These are phyloP conservation scores for Mya arenaria DNA, from an alignment of 1,140 invertebrate genomes.

Conservation along the genomic window DNA sequence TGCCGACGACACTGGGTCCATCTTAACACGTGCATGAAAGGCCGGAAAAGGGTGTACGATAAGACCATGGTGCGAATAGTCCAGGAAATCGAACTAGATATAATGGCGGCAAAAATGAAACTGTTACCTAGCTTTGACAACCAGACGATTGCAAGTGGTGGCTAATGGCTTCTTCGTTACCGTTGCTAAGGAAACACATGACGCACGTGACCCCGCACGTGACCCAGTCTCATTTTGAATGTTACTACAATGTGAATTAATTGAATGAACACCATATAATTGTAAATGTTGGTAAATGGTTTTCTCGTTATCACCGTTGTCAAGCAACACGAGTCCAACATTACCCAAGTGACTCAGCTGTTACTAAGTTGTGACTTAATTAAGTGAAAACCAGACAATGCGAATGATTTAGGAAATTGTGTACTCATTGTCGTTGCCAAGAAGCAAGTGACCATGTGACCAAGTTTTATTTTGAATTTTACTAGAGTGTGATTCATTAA, in stretches of 20 bases:
- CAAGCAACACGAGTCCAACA: too few relatives aligned
- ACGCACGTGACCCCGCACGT: background rate
- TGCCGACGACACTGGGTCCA: slow-evolving; percentile 10
- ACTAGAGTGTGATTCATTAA: too few relatives aligned
- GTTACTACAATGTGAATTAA: background rate
- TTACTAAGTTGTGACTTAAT: too few relatives aligned
- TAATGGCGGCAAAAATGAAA: slow-evolving; percentile 1
- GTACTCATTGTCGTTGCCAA: too few relatives aligned
- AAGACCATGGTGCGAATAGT: background rate
- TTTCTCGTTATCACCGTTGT: too few relatives aligned
- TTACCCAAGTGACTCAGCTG: too few relatives aligned
- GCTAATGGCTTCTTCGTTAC: background rate
- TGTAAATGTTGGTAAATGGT: background rate
- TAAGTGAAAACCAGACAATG: too few relatives aligned
- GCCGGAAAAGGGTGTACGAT: background rate
- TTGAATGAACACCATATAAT: background rate
- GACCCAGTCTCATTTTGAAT: background rate
- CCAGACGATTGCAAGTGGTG: background rate
- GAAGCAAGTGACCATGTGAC: too few relatives aligned
- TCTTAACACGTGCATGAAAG: background rate
- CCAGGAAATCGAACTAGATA: background rate
- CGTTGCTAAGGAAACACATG: background rate
- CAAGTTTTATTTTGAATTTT: too few relatives aligned
- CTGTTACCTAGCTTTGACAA: background rate
- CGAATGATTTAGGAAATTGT: too few relatives aligned